A percentile compares a stretch with the other conserved stretches of the same genome.
phyloP scores from a whole-genome alignment of 1,140 invertebrate genomes.

The Drosophila malerkotliana region DNA sequence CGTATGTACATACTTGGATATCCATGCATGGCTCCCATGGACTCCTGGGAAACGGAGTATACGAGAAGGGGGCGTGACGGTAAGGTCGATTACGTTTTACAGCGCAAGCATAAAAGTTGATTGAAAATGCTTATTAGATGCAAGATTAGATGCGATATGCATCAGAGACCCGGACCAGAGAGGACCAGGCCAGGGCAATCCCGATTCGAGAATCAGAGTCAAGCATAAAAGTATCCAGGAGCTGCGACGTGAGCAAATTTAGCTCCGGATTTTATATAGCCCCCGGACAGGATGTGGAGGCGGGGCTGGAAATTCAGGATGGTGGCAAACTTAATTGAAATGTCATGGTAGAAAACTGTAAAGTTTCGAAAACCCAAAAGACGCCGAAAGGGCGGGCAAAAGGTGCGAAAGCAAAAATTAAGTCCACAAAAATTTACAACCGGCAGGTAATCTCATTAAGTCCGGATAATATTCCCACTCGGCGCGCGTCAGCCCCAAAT shows the following conservation, averaged over 20 bases:
- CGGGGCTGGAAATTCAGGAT: background rate
- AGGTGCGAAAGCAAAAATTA: slow-evolving; percentile 62
- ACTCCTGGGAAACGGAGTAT: slow-evolving; percentile 22
- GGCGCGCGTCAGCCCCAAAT: slow-evolving; percentile 52
- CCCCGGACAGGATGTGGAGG: background rate
- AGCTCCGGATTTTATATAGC: slow-evolving; percentile 40
- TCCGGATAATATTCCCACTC: slow-evolving; percentile 67
- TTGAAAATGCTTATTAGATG: slow-evolving; percentile 84
- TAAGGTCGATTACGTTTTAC: slow-evolving; percentile 83
- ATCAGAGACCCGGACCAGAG: slow-evolving; percentile 24
- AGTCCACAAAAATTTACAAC: slow-evolving; percentile 64
- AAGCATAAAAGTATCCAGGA: slow-evolving; percentile 64
- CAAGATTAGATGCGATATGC: slow-evolving; percentile 83
- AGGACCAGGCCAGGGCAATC: slow-evolving; percentile 34
- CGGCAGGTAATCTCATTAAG: slow-evolving; percentile 75
- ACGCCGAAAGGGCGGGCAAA: background rate
- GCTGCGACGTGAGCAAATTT: slow-evolving; percentile 78
- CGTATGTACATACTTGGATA: slow-evolving; percentile 18
- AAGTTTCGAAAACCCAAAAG: slow-evolving; percentile 50
- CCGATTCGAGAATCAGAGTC: slow-evolving; percentile 64
- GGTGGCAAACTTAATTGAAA: slow-evolving; percentile 71
- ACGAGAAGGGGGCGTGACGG: slow-evolving; percentile 37
- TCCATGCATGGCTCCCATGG: slow-evolving; percentile 30
- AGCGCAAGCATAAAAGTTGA: slow-evolving; percentile 83
- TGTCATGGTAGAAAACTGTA: slow-evolving; percentile 66